These are phyloP conservation scores for Vanacampus margaritifer DNA, from an alignment of 2,113 vertebrate species.

Conservation along the genomic window DNA sequence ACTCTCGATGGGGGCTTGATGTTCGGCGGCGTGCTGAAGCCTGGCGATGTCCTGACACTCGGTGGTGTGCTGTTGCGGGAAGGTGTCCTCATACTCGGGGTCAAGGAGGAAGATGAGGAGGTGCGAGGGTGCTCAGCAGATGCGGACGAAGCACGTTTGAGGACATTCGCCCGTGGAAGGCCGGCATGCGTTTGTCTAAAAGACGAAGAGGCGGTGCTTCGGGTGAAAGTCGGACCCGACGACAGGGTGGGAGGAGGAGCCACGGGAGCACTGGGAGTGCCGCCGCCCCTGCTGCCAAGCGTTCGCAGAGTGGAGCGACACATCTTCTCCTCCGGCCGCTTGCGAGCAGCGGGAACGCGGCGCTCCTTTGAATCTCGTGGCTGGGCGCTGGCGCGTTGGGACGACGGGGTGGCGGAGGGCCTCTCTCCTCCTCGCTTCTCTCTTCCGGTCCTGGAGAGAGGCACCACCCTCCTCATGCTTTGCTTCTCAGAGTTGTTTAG, in stretches of 20 bases:
- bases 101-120: slow-evolving; percentile 31
- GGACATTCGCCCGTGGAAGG: neutral
- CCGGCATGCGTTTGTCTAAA: slow-evolving; percentile 69
- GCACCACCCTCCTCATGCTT: slow-evolving; percentile 83
- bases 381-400: slow-evolving; percentile 20
- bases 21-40: too few relatives aligned
- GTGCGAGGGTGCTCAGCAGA: neutral
- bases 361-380: slow-evolving; percentile 37
- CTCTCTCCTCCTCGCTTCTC: slow-evolving; percentile 7
- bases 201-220: slow-evolving; percentile 84
- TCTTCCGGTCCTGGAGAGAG: slow-evolving; percentile 73
- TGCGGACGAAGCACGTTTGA: slow-evolving; percentile 5
- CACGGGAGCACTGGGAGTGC: slow-evolving; percentile 42
- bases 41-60: too few relatives aligned
- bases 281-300: slow-evolving; percentile 5
- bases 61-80: too few relatives aligned
- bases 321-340: slow-evolving; percentile 76
- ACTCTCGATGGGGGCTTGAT: too few relatives aligned
- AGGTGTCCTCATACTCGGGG: slow-evolving; percentile 59
- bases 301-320: slow-evolving; percentile 72
- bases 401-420: slow-evolving; percentile 16
- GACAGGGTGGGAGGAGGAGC: slow-evolving; percentile 45
- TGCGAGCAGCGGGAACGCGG: slow-evolving; percentile 47
- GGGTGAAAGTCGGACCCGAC: slow-evolving; percentile 75
- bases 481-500: slow-evolving; percentile 77